Percentiles rank a stretch among this genome's conserved stretches.
phyloP scores from a whole-genome alignment of 2,113 vertebrate species.

The Gallinago jamesoni region DNA sequence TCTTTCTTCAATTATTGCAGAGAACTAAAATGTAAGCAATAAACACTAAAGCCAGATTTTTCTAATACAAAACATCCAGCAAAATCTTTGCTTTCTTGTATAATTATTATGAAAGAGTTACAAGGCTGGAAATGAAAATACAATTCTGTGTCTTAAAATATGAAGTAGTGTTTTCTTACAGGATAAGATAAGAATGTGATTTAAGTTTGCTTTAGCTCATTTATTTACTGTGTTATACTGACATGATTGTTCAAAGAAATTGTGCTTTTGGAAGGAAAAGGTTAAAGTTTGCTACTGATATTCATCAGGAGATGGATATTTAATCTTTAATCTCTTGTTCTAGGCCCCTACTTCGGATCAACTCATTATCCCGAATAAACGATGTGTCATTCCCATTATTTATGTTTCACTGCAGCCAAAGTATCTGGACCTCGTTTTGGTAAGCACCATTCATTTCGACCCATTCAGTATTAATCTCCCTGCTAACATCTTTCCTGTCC shows the following conservation, averaged over 20 bases:
- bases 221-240: conserved; percentile 53
- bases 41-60: conserved; percentile 29
- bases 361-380: conserved; percentile 90
- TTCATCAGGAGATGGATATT: conserved; percentile 89
- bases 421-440: conserved; percentile 85
- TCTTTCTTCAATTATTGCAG: conserved; percentile 42
- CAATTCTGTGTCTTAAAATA: conserved; percentile 21
- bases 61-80: background rate
- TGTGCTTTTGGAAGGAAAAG: conserved; percentile 84
- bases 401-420: conserved; percentile 87
- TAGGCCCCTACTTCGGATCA: conserved; percentile 85
- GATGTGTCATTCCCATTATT: conserved; percentile 90
- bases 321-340: conserved; percentile 90
- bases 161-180: conserved; percentile 9
- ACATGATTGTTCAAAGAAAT: conserved; percentile 68
- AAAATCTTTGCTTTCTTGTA: conserved; percentile 22
- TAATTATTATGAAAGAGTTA: background rate
- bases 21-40: conserved; percentile 44
- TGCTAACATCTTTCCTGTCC: conserved; percentile 88
- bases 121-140: conserved; percentile 16
- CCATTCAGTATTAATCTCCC: conserved; percentile 90
- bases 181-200: conserved; percentile 32
- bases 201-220: conserved; percentile 36
- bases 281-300: conserved; percentile 88
- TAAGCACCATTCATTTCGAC: conserved; percentile 83